These are phyloP conservation scores for Lepus townsendii DNA, from an alignment of 2,797 vertebrate genomes.

Conservation along the genomic window DNA sequence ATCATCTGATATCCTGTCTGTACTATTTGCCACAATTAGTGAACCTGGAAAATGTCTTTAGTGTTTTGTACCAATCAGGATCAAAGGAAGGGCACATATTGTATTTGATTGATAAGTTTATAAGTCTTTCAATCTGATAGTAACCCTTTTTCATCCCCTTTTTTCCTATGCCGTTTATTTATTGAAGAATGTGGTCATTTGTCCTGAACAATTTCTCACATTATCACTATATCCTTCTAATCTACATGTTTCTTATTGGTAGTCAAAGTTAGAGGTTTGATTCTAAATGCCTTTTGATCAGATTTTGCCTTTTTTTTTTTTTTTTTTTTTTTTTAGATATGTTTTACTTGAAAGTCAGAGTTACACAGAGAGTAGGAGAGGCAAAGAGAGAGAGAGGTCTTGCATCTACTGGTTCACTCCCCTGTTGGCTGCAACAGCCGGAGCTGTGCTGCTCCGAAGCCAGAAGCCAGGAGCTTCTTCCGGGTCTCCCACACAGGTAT, in stretches of 20 bases:
- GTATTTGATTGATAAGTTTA: neutral
- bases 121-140: neutral
- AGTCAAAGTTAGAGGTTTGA: neutral
- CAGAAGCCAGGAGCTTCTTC: no score
- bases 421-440: no score
- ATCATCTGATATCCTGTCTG: neutral
- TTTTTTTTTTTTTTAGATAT: no score
- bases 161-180: neutral
- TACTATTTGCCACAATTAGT: neutral
- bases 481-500: no score
- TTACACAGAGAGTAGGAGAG: no score
- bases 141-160: neutral
- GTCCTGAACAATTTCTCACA: neutral
- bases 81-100: neutral
- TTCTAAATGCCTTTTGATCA: neutral
- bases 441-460: no score
- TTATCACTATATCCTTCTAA: neutral
- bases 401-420: no score
- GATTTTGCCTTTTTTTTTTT: neutral
- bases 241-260: neutral
- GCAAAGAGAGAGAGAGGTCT: no score
- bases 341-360: no score
- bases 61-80: neutral
- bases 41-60: neutral
- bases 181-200: neutral